Percentiles rank a stretch among this genome's conserved stretches.
Conservation (phyloP, 2,113 vertebrate genomes). For the Leptocoma aspasia region DNA sequence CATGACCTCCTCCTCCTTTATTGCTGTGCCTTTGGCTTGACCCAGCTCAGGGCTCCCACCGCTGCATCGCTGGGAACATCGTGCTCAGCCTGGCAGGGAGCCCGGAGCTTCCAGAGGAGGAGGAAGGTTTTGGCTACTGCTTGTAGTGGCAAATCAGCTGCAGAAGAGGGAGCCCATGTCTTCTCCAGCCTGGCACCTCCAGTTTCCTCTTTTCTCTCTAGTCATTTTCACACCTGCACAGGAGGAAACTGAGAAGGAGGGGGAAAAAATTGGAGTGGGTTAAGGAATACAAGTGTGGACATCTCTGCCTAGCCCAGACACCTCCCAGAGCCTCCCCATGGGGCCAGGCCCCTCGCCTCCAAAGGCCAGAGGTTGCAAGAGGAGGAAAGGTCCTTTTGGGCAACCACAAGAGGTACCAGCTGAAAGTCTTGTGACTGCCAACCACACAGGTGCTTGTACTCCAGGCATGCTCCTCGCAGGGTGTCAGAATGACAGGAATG, state of each 20-base stretch:
- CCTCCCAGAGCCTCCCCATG: background rate
- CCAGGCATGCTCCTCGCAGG: background rate
- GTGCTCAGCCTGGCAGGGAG: background rate
- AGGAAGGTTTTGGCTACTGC: background rate
- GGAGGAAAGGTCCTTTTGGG: background rate
- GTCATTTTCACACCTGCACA: background rate
- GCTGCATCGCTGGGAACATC: background rate
- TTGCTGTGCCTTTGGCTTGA: background rate
- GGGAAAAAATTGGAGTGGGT: background rate
- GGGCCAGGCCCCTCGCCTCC: background rate
- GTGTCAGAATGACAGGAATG: background rate
- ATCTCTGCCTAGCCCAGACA: background rate
- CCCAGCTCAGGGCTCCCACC: background rate
- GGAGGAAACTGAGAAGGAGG: background rate
- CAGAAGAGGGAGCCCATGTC: slow-evolving; percentile 57
- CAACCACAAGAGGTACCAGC: background rate
- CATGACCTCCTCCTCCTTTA: background rate
- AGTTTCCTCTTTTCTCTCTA: background rate
- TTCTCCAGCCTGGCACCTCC: slow-evolving; percentile 18
- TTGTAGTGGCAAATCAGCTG: slow-evolving; percentile 43
- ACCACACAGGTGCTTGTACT: background rate
- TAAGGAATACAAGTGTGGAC: background rate
- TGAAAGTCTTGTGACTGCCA: background rate
- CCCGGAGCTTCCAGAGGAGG: background rate
- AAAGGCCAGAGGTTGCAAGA: background rate